Conservation (phyloP, 2,888 invertebrate species). For the Aphodius sticticus region DNA sequence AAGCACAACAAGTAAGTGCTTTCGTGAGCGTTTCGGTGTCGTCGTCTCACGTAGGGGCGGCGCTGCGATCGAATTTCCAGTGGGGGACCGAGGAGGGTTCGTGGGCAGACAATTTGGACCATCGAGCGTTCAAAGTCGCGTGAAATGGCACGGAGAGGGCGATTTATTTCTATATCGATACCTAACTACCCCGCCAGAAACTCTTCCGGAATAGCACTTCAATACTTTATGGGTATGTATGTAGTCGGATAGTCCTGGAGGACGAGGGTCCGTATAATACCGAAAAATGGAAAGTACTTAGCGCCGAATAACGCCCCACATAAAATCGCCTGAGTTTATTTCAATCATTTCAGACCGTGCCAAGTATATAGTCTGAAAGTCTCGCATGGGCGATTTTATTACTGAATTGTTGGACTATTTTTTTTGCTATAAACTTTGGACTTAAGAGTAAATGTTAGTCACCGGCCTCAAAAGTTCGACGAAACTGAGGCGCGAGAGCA, state of each 20-base stretch:
- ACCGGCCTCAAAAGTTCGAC: too few relatives aligned
- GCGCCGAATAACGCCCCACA: not conserved
- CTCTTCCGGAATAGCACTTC: not conserved
- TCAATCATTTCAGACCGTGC: not conserved
- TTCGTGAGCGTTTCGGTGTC: not conserved
- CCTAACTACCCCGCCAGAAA: not conserved
- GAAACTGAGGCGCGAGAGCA: too few relatives aligned
- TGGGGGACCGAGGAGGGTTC: not conserved
- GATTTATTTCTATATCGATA: constrained; percentile 4
- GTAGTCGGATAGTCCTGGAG: not conserved
- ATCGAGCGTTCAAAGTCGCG: constrained; percentile 4
- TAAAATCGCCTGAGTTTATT: not conserved
- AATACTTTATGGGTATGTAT: not conserved
- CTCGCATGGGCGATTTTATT: not conserved
- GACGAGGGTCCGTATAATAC: not conserved
- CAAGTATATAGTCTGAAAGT: not conserved
- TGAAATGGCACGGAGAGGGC: not conserved
- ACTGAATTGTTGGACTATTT: not conserved
- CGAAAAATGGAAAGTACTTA: constrained; percentile 4
- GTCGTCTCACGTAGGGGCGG: not conserved
- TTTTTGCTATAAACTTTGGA: not conserved
- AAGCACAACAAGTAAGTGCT: not conserved
- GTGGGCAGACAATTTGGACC: not conserved
- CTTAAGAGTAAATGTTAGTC: too few relatives aligned
- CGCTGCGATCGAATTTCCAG: not conserved